Base-by-base conservation (phyloP, 2,113 vertebrate genomes). In the Sterrhoptilus dennistouni region DNA sequence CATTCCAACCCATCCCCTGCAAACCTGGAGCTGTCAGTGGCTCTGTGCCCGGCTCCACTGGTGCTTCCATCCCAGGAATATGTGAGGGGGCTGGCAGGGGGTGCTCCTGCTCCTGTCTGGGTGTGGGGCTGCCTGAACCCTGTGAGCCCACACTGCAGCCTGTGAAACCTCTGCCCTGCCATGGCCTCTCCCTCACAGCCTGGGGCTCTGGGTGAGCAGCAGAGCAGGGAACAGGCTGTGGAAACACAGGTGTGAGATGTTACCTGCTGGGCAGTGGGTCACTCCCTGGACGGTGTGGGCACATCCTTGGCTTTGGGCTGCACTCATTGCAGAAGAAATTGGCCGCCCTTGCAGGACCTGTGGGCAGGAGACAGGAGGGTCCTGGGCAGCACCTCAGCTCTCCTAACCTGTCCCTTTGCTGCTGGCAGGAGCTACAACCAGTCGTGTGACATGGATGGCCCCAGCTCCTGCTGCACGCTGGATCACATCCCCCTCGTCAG, bases 401-500 rank as follows among this genome's bases (percentile, higher is more conserved):
- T 68, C 35, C 66, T 21, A 53, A 47, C 42, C 22, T 6, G 27
- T 61, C 14, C 36, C 50, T 97, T 75, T 91, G 54, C 47, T 70
- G 33, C 53, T 1, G 5, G 9, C 93, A 99, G 98, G 98, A 96
- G 97, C 78, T 99, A 99, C 77, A 99, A 99, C 61, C 98, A 97
- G 69, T 98, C 98, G 0, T 99, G 98, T 13, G 97, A 97, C 17
- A 83, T 93, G 78, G 97, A 96, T 2, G 89, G 97, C 52, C 97
- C 98, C 3, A 94, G 97, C 20, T 94, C 97, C 71, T 99, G 98
- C 95, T 99, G 98, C 95, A 98, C 98, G 0, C 94, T 98, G 89
- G 98, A 99, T 83, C 98, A 98, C 57, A 95, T 99, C 29, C 98
- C 98, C 3, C 98, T 99, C 0, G 98, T 99, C 96, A 99, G 98